A percentile compares a stretch with the other conserved stretches of the same genome.
Conservation (phyloP, 2,888 invertebrate species). For the Drosophila infuscata region DNA sequence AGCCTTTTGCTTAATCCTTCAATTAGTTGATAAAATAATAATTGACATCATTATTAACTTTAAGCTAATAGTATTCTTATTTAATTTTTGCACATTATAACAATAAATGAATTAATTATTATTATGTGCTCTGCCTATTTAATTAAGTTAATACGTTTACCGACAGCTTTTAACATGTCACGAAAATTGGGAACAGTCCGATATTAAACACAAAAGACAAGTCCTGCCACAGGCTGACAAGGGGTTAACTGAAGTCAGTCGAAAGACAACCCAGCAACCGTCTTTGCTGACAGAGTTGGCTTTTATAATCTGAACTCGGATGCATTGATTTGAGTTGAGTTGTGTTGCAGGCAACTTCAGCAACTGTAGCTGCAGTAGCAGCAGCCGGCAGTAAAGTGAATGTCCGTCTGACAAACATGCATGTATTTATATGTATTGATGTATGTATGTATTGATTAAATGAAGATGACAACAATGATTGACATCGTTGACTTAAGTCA, state of each 20-base stretch:
- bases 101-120: background rate
- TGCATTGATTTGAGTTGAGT: conserved; percentile 44
- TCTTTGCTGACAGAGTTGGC: conserved; percentile 49
- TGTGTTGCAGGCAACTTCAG: conserved; percentile 57
- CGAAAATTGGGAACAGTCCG: conserved; percentile 9
- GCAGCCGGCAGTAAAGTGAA: conserved; percentile 34
- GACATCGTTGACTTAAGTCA: conserved; percentile 73
- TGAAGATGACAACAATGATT: conserved; percentile 74
- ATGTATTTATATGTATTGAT: conserved; percentile 60
- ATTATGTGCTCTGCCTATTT: background rate
- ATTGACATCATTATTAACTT: background rate
- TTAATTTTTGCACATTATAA: background rate
- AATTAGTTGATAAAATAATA: background rate
- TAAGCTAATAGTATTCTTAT: background rate
- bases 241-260: conserved; percentile 33
- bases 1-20: background rate
- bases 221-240: conserved; percentile 25
- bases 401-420: conserved; percentile 36
- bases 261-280: conserved; percentile 28
- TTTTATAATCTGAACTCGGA: conserved; percentile 15
- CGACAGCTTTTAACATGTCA: conserved; percentile 1
- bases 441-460: conserved; percentile 62
- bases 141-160: background rate
- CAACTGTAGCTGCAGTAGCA: conserved; percentile 17
- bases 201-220: conserved; percentile 17